Conservation (phyloP, 2,113 vertebrate species). For the Tragelaphus scriptus region DNA sequence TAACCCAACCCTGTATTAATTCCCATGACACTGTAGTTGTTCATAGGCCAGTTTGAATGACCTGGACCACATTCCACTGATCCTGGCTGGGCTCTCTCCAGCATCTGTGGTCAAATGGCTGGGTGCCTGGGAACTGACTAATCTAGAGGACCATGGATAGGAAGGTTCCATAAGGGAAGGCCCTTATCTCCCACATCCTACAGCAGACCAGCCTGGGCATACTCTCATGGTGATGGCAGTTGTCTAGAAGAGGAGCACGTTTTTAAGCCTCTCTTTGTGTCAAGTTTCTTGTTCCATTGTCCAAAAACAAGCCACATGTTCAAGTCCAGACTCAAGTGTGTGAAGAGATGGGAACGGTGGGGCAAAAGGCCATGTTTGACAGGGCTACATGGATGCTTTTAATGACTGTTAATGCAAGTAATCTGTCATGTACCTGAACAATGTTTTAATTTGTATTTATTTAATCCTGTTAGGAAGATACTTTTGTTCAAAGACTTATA, state of each 20-base stretch:
- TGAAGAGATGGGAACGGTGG: background rate
- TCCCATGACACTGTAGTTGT: background rate
- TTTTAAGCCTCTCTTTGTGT: background rate
- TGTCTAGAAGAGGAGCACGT: background rate
- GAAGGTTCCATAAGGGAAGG: background rate
- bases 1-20: background rate
- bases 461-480: background rate
- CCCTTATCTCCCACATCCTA: background rate
- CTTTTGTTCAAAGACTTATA: background rate
- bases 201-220: background rate
- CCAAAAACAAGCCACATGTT: background rate
- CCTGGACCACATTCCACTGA: background rate
- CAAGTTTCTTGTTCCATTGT: background rate
- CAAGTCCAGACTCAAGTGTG: background rate
- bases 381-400: background rate
- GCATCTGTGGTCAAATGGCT: no score
- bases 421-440: background rate
- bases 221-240: background rate
- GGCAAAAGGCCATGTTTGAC: background rate
- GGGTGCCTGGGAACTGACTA: background rate
- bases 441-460: background rate
- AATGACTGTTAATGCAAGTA: background rate
- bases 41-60: background rate
- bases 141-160: background rate
- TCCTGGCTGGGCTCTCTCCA: background rate